Percentiles rank a stretch among this genome's conserved stretches.
Conservation (phyloP, 2,797 vertebrate species). For the Melanotaenia maccullochi region DNA sequence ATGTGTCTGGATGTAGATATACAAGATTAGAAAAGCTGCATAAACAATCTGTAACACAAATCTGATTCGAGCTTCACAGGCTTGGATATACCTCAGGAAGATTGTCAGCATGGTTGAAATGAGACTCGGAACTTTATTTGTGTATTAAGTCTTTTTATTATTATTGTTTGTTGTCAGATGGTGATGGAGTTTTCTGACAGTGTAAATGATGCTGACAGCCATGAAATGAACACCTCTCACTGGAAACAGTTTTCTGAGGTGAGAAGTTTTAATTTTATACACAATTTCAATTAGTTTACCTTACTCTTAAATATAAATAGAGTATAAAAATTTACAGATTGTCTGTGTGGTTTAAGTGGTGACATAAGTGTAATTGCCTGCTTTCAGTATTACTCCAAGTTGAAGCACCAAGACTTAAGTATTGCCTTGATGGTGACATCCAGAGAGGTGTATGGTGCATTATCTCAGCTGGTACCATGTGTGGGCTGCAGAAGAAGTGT, state of each 20-base stretch:
- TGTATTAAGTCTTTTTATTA: neutral
- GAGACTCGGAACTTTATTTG: neutral
- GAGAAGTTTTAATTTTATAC: slow-evolving; percentile 42
- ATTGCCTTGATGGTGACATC: slow-evolving; percentile 94
- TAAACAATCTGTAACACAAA: neutral
- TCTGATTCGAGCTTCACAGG: neutral
- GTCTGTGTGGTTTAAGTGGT: neutral
- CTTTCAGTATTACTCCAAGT: slow-evolving; percentile 89
- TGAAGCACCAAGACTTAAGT: slow-evolving; percentile 92
- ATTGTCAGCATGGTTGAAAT: neutral
- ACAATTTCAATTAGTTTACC: neutral
- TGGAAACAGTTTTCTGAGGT: slow-evolving; percentile 95
- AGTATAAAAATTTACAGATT: neutral
- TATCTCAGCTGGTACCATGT: slow-evolving; percentile 94
- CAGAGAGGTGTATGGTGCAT: slow-evolving; percentile 89
- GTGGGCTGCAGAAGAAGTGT: slow-evolving; percentile 97
- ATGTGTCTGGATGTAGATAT: neutral
- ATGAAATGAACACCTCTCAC: slow-evolving; percentile 87
- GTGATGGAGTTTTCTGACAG: slow-evolving; percentile 98
- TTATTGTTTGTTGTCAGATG: slow-evolving; percentile 84
- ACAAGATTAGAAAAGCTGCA: neutral
- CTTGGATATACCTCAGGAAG: neutral
- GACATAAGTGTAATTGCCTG: slow-evolving; percentile 5
- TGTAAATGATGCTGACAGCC: slow-evolving; percentile 88
- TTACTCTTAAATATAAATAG: neutral